These are phyloP conservation scores for Nymphalis io DNA, from an alignment of 1,140 invertebrate genomes.

Conservation along the genomic window DNA sequence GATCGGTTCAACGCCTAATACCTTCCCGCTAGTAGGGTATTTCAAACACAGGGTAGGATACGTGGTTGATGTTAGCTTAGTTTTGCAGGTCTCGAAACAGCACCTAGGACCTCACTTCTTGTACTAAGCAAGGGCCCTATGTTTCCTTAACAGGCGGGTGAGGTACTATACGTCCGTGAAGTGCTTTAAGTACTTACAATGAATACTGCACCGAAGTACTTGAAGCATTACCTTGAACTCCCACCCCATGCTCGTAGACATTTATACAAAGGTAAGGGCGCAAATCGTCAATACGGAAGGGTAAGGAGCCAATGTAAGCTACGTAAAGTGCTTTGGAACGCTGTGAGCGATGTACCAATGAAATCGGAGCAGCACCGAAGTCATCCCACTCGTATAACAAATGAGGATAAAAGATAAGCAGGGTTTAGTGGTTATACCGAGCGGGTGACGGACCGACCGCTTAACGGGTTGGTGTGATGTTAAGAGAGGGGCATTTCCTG, in stretches of 20 bases:
- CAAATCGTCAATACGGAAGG: not conserved
- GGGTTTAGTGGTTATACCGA: constrained; percentile 18
- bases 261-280: not conserved
- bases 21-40: not conserved
- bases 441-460: constrained; percentile 14
- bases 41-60: not conserved
- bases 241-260: constrained; percentile 15
- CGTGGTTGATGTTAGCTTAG: no score
- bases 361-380: not conserved
- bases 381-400: constrained; percentile 9
- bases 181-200: not conserved
- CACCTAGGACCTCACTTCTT: not conserved
- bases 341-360: not conserved
- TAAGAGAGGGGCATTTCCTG: constrained; percentile 87
- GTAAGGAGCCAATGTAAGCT: not conserved
- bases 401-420: not conserved
- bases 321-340: not conserved
- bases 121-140: not conserved
- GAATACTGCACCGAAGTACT: not conserved
- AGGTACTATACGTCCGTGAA: not conserved
- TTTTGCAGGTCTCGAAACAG: no score
- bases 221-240: not conserved
- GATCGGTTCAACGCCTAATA: constrained; percentile 11
- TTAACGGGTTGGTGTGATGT: constrained; percentile 79
- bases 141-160: not conserved